Evolutionary conservation across 2,797 vertebrate species (phyloP), one percentile per base, ranked within the genome.

Genomic region (Acrocephalus scirpaceus): DNA sequence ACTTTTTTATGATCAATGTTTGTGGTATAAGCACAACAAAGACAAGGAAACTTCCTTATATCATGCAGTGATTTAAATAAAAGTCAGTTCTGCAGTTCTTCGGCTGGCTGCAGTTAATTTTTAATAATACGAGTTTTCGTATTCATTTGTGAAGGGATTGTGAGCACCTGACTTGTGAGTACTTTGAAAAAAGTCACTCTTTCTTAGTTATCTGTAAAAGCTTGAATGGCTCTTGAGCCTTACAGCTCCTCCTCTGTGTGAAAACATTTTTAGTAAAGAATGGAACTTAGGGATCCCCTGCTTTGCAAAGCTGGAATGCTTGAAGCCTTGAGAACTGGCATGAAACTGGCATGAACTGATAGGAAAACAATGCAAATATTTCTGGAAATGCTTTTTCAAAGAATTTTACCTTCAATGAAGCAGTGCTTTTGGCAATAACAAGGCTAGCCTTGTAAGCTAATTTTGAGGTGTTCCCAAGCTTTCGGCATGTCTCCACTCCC

Each of bases 341-440:
- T 61, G 47, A 78, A 91, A 90, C 27, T 75, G 47, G 53, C 64
- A 84, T 11, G 29, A 93, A 78, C 60, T 50, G 86, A 75, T 86
- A 93, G 18, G 48, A 72, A 88, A 95, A 95, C 90, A 95, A 95
- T 93, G 48, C 30, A 93, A 90, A 76, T 76, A 87, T 69, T 90
- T 88, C 81, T 88, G 57, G 45, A 94, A 96, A 88, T 48, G 5
- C 5, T 77, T 92, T 93, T 61, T 74, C 56, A 87, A 85, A 76
- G 48, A 48, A 61, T 92, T 92, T 85, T 83, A 19, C 69, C 30
- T 78, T 65, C 51, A 95, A 56, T 30, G n/a, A 96, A 86, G 72
- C 47, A 88, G 23, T 81, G 27, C 1, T 84, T 90, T 87, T 91
- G 81, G 67, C 93, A 93, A 82, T 44, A 76, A 36, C 13, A 74